phyloP scores from a whole-genome alignment of 92 coral and sea anemone species.

The Metridium senile region DNA sequence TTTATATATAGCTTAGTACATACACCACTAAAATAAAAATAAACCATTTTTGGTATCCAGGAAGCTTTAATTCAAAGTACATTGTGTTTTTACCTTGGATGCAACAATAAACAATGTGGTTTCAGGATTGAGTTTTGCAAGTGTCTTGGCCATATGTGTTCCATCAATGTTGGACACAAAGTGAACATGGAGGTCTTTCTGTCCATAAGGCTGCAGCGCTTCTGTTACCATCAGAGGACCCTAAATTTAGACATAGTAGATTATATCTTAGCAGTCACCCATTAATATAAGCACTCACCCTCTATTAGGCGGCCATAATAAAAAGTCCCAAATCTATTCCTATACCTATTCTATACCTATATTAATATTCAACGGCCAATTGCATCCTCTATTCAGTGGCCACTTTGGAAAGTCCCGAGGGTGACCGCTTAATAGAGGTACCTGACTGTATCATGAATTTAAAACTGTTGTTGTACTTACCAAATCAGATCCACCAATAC shows the following conservation, averaged over 20 bases:
- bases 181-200: slow-evolving; percentile 79
- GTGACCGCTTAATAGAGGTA: too few relatives aligned
- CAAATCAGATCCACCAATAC: slow-evolving; percentile 98
- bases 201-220: slow-evolving; percentile 86
- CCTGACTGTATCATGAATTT: not conserved
- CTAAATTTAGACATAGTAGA: slow-evolving; percentile 23
- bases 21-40: too few relatives aligned
- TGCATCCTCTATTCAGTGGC: too few relatives aligned
- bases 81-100: slow-evolving; percentile 73
- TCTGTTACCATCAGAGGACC: slow-evolving; percentile 98
- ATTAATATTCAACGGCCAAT: too few relatives aligned
- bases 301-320: too few relatives aligned
- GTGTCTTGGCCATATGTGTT: slow-evolving; percentile 86
- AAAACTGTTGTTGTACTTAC: slow-evolving; percentile 26
- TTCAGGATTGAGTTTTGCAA: slow-evolving; percentile 86
- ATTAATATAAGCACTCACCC: not conserved
- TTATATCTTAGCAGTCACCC: not conserved
- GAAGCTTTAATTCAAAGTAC: too few relatives aligned
- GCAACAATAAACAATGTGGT: slow-evolving; percentile 88
- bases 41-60: too few relatives aligned
- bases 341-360: too few relatives aligned
- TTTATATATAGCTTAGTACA: too few relatives aligned
- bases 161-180: slow-evolving; percentile 98
- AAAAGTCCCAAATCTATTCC: too few relatives aligned
- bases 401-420: too few relatives aligned